phyloP scores from a whole-genome alignment of 64 coral and sea anemone species.

The Catalaphyllia jardinei region DNA sequence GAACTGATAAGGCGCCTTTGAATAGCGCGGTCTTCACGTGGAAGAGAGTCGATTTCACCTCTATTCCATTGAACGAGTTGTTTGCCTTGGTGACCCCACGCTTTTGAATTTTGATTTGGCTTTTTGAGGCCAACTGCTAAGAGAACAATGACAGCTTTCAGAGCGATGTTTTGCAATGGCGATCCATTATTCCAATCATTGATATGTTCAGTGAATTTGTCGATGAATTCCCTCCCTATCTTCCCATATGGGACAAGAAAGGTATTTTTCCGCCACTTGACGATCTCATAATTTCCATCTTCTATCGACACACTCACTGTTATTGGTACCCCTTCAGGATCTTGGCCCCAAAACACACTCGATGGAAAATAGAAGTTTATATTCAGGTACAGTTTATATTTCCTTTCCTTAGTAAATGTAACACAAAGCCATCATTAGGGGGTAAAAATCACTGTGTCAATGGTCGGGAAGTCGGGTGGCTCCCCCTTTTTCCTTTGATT shows the following conservation, averaged over 20 bases:
- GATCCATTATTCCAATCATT: constrained; percentile 54
- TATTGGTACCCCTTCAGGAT: no score
- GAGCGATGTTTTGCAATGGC: neutral
- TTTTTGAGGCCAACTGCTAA: neutral
- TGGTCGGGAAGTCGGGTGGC: no score
- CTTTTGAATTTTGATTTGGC: neutral
- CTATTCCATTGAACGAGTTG: neutral
- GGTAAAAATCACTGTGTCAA: no score
- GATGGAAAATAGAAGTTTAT: no score
- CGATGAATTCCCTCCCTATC: constrained; percentile 63
- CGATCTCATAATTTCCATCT: constrained; percentile 64
- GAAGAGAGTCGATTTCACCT: constrained; percentile 25
- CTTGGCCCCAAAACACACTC: no score
- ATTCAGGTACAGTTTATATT: no score
- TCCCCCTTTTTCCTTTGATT: no score
- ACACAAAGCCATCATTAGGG: no score
- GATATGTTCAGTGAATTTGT: constrained; percentile 56
- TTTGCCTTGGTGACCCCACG: neutral
- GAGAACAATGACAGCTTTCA: neutral
- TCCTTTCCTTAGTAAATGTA: no score
- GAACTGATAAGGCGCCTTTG: neutral
- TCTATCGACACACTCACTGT: no score
- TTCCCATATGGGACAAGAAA: constrained; percentile 70
- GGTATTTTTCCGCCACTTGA: constrained; percentile 64
- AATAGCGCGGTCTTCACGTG: neutral